Evolutionary conservation across 2,888 invertebrate genomes (phyloP).

Genomic region (Morpho achilles): DNA sequence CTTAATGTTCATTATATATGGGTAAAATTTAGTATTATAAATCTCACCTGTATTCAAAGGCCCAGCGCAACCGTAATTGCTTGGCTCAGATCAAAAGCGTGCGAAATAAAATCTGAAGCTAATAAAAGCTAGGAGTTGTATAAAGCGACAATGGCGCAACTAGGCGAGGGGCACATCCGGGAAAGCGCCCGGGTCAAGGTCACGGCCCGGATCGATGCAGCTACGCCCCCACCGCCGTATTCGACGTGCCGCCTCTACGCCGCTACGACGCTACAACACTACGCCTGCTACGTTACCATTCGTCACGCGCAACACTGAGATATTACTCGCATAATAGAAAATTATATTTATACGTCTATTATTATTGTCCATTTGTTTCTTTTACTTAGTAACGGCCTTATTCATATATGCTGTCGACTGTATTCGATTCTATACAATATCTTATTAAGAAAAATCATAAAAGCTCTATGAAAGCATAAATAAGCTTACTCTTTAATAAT

Average conservation of each 20-base stretch:
- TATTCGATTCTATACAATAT: too few relatives aligned
- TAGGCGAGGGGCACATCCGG: slow-evolving; percentile 69
- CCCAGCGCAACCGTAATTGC: slow-evolving; percentile 1
- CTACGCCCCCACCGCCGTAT: slow-evolving; percentile 62
- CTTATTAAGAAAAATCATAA: too few relatives aligned
- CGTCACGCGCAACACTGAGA: slow-evolving; percentile 9
- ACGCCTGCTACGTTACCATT: slow-evolving; percentile 24
- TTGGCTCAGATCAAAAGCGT: slow-evolving; percentile 12
- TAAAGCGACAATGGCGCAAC: slow-evolving; percentile 67
- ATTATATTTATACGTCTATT: too few relatives aligned
- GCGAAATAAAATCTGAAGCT: slow-evolving; percentile 51
- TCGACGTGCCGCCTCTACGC: slow-evolving; percentile 41
- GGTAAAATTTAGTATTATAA: background rate
- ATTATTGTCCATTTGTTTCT: too few relatives aligned
- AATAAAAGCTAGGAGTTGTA: slow-evolving; percentile 64
- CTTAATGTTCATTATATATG: too few relatives aligned
- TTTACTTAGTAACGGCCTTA: too few relatives aligned
- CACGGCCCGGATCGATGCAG: slow-evolving; percentile 83
- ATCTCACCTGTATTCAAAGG: background rate
- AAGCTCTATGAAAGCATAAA: too few relatives aligned
- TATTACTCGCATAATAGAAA: slow-evolving; percentile 6
- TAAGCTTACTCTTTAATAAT: too few relatives aligned
- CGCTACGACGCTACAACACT: slow-evolving; percentile 30
- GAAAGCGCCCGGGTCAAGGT: slow-evolving; percentile 82
- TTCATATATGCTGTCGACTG: too few relatives aligned